A percentile compares a stretch with the other conserved stretches of the same genome.
Evolutionary conservation across 2,888 invertebrate genomes (phyloP).

Genomic region (Drosophila tripunctata): DNA sequence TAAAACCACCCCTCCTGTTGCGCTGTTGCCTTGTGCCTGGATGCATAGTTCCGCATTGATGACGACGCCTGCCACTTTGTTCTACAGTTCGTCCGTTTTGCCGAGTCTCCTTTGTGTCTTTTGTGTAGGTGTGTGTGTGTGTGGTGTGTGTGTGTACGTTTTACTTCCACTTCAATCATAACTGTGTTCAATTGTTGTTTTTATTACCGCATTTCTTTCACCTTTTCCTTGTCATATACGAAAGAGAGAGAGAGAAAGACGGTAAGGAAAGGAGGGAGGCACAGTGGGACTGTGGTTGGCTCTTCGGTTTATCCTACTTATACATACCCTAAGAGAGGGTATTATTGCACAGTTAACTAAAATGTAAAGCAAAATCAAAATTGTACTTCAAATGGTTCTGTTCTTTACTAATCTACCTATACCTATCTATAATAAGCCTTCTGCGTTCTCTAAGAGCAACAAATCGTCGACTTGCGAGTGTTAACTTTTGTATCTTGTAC

Average conservation of each 20-base stretch:
- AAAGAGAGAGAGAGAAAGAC: slow-evolving; percentile 1
- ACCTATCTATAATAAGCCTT: too few species aligned
- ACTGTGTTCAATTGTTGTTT: slow-evolving; percentile 80
- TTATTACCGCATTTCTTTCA: slow-evolving; percentile 77
- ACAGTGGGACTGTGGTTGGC: slow-evolving; percentile 52
- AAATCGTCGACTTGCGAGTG: background rate
- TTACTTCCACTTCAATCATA: slow-evolving; percentile 77
- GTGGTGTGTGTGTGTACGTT: slow-evolving; percentile 33
- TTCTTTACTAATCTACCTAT: too few species aligned
- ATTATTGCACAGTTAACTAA: too few species aligned
- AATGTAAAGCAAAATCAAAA: too few species aligned
- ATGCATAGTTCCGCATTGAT: slow-evolving; percentile 68
- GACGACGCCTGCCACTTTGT: slow-evolving; percentile 52
- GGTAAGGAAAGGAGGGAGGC: background rate
- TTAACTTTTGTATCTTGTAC: background rate
- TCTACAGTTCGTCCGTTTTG: slow-evolving; percentile 21
- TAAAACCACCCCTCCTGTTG: slow-evolving; percentile 33
- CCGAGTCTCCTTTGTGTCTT: slow-evolving; percentile 33
- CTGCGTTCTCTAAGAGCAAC: background rate
- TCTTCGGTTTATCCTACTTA: slow-evolving; percentile 14
- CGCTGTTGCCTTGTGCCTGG: slow-evolving; percentile 15
- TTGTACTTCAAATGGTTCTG: too few species aligned
- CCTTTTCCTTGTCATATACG: slow-evolving; percentile 41
- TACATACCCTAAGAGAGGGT: background rate
- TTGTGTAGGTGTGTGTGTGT: slow-evolving; percentile 25